These are phyloP conservation scores for Cassiopea xamachana DNA, from an alignment of 30 jellyfish, hydroid and myxozoan genomes.

Conservation along the genomic window DNA sequence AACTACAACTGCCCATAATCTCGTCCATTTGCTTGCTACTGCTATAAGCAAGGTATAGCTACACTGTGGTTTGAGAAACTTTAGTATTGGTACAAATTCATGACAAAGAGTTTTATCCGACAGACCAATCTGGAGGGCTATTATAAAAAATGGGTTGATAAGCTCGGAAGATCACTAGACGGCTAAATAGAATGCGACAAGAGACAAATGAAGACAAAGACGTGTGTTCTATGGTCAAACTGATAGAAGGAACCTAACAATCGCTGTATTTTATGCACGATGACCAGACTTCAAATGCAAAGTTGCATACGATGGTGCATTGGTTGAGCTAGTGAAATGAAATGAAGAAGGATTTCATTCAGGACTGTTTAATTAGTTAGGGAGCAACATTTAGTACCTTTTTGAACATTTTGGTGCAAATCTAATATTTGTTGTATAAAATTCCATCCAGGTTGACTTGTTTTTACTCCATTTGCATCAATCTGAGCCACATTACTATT, in stretches of 20 bases:
- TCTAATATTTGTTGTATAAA: slow-evolving; percentile 67
- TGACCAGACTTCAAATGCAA: too few species aligned
- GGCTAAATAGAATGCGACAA: not conserved
- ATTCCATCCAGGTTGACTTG: slow-evolving; percentile 57
- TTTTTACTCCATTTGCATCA: slow-evolving; percentile 24
- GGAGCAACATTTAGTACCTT: slow-evolving; percentile 3
- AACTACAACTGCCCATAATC: too few species aligned
- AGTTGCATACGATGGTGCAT: too few species aligned
- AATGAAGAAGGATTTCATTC: not conserved
- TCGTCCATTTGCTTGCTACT: too few species aligned
- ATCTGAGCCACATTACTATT: slow-evolving; percentile 5
- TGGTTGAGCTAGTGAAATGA: too few species aligned
- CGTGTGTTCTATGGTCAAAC: not conserved
- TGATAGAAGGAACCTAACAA: not conserved
- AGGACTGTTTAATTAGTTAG: not conserved
- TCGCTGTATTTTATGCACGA: too few species aligned
- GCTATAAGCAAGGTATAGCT: too few species aligned
- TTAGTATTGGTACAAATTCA: too few species aligned
- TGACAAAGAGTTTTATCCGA: too few species aligned
- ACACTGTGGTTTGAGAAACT: too few species aligned
- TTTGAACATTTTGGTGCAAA: slow-evolving; percentile 65
- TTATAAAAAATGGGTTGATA: not conserved
- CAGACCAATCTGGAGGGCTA: not conserved
- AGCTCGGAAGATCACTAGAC: not conserved
- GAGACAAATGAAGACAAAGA: not conserved